Percentiles rank a stretch among this genome's conserved stretches.
Evolutionary conservation across 1,140 invertebrate species (phyloP).

Genomic region (Zaprionus vittiger): DNA sequence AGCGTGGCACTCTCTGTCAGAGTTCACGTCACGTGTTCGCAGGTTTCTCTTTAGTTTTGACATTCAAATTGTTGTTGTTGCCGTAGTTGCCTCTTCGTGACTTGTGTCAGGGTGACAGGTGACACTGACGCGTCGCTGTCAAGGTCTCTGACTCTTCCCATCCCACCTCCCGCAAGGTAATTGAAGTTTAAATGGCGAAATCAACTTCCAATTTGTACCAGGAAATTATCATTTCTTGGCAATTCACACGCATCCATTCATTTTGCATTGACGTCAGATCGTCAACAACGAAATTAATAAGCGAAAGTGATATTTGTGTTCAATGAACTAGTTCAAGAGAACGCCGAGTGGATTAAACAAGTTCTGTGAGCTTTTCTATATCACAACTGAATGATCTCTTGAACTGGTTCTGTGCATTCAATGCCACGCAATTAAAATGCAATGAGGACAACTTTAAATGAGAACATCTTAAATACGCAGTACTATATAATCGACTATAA

Average conservation of each 20-base stretch:
- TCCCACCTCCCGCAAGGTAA: background rate
- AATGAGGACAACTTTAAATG: background rate
- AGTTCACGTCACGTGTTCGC: slow-evolving; percentile 30
- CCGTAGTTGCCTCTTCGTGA: slow-evolving; percentile 13
- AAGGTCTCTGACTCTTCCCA: slow-evolving; percentile 30
- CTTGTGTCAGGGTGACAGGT: slow-evolving; percentile 61
- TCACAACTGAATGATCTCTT: background rate
- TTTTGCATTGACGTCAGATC: background rate
- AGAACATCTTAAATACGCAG: background rate
- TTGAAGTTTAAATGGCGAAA: background rate
- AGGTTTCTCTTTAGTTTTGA: slow-evolving; percentile 29
- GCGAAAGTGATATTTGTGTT: slow-evolving; percentile 4
- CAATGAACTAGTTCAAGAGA: slow-evolving; percentile 24
- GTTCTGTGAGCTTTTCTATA: background rate
- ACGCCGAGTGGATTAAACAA: slow-evolving; percentile 2
- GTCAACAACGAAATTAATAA: background rate
- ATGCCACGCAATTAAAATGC: background rate
- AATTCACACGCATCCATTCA: background rate
- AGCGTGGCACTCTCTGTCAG: slow-evolving; percentile 51
- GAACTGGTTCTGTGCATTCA: slow-evolving; percentile 19
- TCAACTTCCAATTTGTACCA: background rate
- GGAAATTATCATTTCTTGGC: slow-evolving; percentile 3
- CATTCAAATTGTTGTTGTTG: slow-evolving; percentile 36
- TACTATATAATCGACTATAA: background rate
- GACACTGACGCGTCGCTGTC: slow-evolving; percentile 40